A percentile compares a stretch with the other conserved stretches of the same genome.
phyloP scores from a whole-genome alignment of 2,797 vertebrate genomes.

The Craterocephalus amniculus region DNA sequence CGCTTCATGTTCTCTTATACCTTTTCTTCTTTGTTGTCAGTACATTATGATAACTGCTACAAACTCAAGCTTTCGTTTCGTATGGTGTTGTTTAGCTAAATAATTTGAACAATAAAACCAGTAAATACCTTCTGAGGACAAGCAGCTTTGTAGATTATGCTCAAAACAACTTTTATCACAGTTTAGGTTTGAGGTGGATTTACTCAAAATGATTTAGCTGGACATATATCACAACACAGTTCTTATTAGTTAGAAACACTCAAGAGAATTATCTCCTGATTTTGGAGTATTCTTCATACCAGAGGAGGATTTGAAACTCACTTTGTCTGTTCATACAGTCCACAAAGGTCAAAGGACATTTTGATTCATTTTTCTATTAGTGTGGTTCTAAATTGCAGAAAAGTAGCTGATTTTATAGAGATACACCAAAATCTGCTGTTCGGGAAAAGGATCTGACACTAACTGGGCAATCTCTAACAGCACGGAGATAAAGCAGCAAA shows the following conservation, averaged over 20 bases:
- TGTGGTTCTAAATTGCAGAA: not conserved
- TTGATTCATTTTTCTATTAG: not conserved
- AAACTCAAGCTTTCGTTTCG: not conserved
- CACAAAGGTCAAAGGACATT: not conserved
- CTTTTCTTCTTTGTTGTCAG: not conserved
- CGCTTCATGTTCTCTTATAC: not conserved
- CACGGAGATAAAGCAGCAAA: not conserved
- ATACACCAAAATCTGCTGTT: not conserved
- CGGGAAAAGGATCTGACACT: not conserved
- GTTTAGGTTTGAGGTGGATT: not conserved
- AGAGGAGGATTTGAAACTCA: not conserved
- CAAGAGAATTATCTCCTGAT: not conserved
- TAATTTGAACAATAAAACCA: not conserved
- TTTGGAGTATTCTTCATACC: not conserved
- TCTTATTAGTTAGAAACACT: not conserved
- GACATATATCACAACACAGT: no score
- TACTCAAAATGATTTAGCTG: not conserved
- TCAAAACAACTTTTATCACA: not conserved
- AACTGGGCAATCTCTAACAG: not conserved
- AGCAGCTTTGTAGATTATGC: not conserved
- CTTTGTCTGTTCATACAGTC: not conserved
- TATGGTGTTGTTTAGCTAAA: slow-evolving; percentile 7
- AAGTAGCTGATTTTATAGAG: not conserved
- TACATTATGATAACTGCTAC: not conserved
- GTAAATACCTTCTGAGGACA: not conserved